Evolutionary conservation across 2,888 invertebrate species (phyloP), one percentile per base, ranked within the genome.

Genomic region (Drosophila lutescens): DNA sequence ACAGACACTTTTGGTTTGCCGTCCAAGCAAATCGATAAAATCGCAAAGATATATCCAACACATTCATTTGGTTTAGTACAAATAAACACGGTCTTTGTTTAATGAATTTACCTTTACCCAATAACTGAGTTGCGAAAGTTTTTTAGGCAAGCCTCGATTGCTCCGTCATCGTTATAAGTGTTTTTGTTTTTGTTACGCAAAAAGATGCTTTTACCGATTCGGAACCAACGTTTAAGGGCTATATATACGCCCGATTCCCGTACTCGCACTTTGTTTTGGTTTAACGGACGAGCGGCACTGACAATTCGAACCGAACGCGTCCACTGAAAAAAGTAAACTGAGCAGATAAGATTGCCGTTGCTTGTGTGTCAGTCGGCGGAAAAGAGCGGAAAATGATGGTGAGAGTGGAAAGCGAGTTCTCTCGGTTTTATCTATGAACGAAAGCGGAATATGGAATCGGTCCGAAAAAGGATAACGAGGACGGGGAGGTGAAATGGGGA

Each of bases 11-110:
- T 59, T 34, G 56, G 74, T 71, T 74, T 71, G 67, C 50, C 74
- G 74, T 55, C 70, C 74, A 74, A 74, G 67, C 74, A 74, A 74
- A 73, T 74, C 70, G 23, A 55, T 67, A 50, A 74, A 66, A 66
- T 41, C 6, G 13, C 6, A 3, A 26, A 26, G 13, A 46, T 44
- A 32, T 26, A 40, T 26, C n/a, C 50, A 30, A 0, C 30, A 44
- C 36, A 67, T 30, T 9, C 38, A 55, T 59, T 55, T 23, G 8
- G 36, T 26, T 54, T 40, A 44, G 50, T 10, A 56, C 40, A 65
- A 72, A 62, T 62, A 69, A 72, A 69, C 73, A 63, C 36, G 23
- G n/a, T 49, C 34, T n/a, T 54, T 70, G 63, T 71, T 46, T 56
- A 55, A 63, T 50, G 49, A 36, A 63, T 56, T 63, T 74, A 74